phyloP scores from a whole-genome alignment of 2,113 vertebrate genomes.

The Limanda limanda region DNA sequence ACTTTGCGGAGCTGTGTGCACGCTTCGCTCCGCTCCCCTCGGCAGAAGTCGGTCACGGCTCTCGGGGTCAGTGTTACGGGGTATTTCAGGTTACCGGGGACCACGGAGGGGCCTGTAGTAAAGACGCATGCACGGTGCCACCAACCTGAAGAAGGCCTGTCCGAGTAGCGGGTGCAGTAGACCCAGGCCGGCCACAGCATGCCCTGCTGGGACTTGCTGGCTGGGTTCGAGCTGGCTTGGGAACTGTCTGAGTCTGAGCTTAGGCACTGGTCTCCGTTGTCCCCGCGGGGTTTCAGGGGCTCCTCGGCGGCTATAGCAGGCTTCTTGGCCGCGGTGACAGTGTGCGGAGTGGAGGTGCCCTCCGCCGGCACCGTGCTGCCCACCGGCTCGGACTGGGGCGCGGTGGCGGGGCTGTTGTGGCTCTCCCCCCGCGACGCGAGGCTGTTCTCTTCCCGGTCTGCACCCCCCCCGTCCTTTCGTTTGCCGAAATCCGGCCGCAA shows the following conservation, averaged over 20 bases:
- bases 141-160: constrained; percentile 98
- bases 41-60: constrained; percentile 76
- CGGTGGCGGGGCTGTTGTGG: constrained; percentile 79
- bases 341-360: constrained; percentile 86
- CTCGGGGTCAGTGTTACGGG: constrained; percentile 77
- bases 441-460: constrained; percentile 76
- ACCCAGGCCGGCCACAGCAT: constrained; percentile 99
- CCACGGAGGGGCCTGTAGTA: constrained; percentile 10
- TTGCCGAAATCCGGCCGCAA: constrained; percentile 93
- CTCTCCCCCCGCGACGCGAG: constrained; percentile 77
- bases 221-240: constrained; percentile 88
- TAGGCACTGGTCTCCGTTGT: constrained; percentile 91
- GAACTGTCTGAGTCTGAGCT: constrained; percentile 98
- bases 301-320: constrained; percentile 84
- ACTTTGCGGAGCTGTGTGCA: not conserved
- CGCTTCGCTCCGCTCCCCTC: constrained; percentile 36
- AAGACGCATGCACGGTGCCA: constrained; percentile 44
- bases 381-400: constrained; percentile 79
- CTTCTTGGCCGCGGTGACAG: constrained; percentile 85
- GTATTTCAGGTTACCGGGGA: constrained; percentile 71
- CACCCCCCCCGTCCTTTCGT: constrained; percentile 85
- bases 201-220: constrained; percentile 82
- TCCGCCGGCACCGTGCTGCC: constrained; percentile 84
- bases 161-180: constrained; percentile 98
- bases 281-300: constrained; percentile 84